A percentile compares a stretch with the other conserved stretches of the same genome.
Evolutionary conservation across 2,888 invertebrate genomes (phyloP).

Genomic region (Amphipoea oculea): DNA sequence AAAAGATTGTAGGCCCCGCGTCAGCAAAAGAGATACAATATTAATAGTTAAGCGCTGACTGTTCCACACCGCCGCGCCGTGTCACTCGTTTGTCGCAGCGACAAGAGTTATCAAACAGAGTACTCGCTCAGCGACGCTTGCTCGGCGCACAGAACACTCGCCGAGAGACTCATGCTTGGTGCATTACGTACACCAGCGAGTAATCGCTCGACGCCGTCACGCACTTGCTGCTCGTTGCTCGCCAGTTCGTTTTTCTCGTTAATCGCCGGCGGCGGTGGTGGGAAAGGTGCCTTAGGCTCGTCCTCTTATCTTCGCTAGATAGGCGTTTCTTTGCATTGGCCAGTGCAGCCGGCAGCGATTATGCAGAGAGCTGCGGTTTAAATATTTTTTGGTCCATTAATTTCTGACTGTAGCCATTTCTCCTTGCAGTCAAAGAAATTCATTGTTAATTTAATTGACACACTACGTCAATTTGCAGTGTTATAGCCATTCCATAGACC

Average conservation of each 20-base stretch:
- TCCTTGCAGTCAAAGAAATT: background rate
- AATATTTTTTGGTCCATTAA: background rate
- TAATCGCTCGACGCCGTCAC: background rate
- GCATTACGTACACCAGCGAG: background rate
- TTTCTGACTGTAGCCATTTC: background rate
- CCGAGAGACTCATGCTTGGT: background rate
- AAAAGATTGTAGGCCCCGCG: too few relatives aligned
- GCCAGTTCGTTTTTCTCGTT: background rate
- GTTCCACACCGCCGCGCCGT: too few relatives aligned
- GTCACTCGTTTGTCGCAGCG: background rate
- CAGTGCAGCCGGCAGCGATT: background rate
- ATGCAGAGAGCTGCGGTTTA: background rate
- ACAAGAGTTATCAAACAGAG: background rate
- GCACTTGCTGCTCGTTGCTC: background rate
- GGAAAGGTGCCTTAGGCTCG: background rate
- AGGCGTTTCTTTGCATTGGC: background rate
- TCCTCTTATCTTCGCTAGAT: background rate
- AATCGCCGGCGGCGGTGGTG: background rate
- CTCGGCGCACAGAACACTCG: too few relatives aligned
- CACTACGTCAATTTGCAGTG: too few relatives aligned
- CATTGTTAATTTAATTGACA: background rate
- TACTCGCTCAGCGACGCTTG: background rate
- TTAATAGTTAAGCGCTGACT: too few relatives aligned
- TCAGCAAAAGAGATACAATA: too few relatives aligned
- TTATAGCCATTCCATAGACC: too few relatives aligned